Conservation (phyloP, 2,888 invertebrate species). For the Aspidiotus rigidus region DNA sequence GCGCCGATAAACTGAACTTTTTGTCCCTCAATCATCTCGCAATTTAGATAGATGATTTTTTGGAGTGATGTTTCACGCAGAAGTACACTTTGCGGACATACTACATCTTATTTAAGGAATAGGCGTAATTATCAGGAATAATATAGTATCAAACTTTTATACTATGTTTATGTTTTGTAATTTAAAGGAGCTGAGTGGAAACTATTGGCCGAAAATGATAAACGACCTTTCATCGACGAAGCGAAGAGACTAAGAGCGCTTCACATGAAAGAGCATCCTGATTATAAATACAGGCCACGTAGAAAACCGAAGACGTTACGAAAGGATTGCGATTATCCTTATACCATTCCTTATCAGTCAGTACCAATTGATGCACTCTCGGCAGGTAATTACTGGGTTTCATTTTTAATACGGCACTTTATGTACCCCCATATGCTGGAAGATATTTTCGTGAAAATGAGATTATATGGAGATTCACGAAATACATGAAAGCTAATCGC, state of each 20-base stretch:
- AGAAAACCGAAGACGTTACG: slow-evolving; percentile 76
- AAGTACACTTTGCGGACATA: too few relatives aligned
- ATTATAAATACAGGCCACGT: slow-evolving; percentile 80
- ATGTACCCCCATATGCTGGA: too few relatives aligned
- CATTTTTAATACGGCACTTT: neutral
- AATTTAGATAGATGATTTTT: too few relatives aligned
- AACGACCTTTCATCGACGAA: slow-evolving; percentile 89
- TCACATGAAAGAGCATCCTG: slow-evolving; percentile 87
- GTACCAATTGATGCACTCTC: slow-evolving; percentile 80
- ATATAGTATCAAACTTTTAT: too few relatives aligned
- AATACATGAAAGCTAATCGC: too few relatives aligned
- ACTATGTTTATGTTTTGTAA: slow-evolving; percentile 12
- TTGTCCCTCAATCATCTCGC: too few relatives aligned
- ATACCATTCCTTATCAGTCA: slow-evolving; percentile 84
- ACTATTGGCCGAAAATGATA: slow-evolving; percentile 71
- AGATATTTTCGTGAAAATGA: too few relatives aligned
- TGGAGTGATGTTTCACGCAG: too few relatives aligned
- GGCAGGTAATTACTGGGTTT: slow-evolving; percentile 55
- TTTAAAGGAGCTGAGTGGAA: slow-evolving; percentile 82
- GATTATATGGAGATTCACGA: too few relatives aligned
- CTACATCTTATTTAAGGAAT: too few relatives aligned
- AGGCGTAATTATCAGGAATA: too few relatives aligned
- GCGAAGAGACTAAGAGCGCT: slow-evolving; percentile 77
- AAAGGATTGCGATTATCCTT: slow-evolving; percentile 77
- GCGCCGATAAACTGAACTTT: too few relatives aligned